Base-by-base conservation (phyloP, 2,797 vertebrate species). In the Hypotaenidia philippensis region DNA sequence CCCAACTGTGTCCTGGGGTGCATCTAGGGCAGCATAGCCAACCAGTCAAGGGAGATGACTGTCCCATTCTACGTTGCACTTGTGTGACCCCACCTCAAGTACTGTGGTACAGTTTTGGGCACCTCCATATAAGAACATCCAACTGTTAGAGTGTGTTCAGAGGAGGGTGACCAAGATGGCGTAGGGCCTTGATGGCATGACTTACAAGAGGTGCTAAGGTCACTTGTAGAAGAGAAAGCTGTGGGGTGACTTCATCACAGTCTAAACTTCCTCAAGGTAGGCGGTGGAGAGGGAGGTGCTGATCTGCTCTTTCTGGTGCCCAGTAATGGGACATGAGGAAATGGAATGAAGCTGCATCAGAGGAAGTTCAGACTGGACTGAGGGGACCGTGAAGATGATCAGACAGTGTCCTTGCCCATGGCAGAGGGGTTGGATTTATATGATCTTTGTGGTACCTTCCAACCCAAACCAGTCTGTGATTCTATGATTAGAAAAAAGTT, bases 21-120 rank as follows among this genome's bases (percentile, higher is more conserved):
- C 27, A 26, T n/a, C 27, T 47, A 66, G 61, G 10, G 47, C 50
- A 72, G 32, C 59, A 55, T 23, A 5, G 23, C 59, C 14, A 40
- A 21, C 13, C 1, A 1, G 38, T 38, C 0, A 2, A 77, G 15
- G 20, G 20, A 47, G 40, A 8, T 27, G n/a, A 63, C 1, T 55
- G 57, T 32, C 32, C 40, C 11, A 27, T 18, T 38, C 40, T 27
- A 9, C 27, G 2, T 8, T 38, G 32, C 29, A 13, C 23, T 29
- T 29, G 19, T 55, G 45, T 4, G 6, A 55, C 64, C 38, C 7
- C 55, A 27, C 15, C 45, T 44, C 3, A 2, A 76, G 20, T 31
- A 36, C 17, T 26, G 25, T 26, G 52, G 8, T 32, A 36, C 20
- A 40, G 34, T 34, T 65, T 49, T 52, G 21, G 18, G 17, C 4